A percentile compares a stretch with the other conserved stretches of the same genome.
phyloP scores from a whole-genome alignment of 1,140 invertebrate species.

The Solen grandis region DNA sequence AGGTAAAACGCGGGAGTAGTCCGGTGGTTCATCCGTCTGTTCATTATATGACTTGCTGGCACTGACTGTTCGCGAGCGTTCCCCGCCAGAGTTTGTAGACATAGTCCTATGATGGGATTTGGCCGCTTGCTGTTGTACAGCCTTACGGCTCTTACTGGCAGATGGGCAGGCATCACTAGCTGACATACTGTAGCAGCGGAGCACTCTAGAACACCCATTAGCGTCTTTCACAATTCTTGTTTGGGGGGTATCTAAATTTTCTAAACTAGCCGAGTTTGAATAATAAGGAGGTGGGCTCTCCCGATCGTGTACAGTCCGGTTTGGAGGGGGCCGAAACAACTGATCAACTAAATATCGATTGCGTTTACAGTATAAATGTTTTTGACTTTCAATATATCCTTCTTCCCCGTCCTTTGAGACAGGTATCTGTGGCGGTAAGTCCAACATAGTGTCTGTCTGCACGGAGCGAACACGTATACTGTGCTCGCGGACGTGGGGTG shows the following conservation, averaged over 20 bases:
- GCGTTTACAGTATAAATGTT: slow-evolving; percentile 84
- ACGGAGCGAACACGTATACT: slow-evolving; percentile 84
- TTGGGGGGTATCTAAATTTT: slow-evolving; percentile 57
- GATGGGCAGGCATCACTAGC: slow-evolving; percentile 18
- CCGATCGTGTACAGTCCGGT: slow-evolving; percentile 86
- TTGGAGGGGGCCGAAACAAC: slow-evolving; percentile 87
- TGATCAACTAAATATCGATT: slow-evolving; percentile 87
- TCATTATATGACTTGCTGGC: slow-evolving; percentile 14
- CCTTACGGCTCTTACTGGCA: slow-evolving; percentile 28
- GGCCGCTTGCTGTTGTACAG: slow-evolving; percentile 8
- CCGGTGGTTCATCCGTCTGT: slow-evolving; percentile 41
- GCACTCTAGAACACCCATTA: slow-evolving; percentile 50
- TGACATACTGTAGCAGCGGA: slow-evolving; percentile 58
- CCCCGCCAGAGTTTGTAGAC: slow-evolving; percentile 47
- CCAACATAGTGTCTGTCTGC: slow-evolving; percentile 85
- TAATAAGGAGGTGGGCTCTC: slow-evolving; percentile 86
- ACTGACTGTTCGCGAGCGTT: slow-evolving; percentile 15
- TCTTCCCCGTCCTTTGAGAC: slow-evolving; percentile 87
- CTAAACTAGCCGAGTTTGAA: slow-evolving; percentile 78
- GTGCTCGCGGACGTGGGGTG: slow-evolving; percentile 83
- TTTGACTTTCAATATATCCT: slow-evolving; percentile 84
- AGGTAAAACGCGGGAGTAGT: slow-evolving; percentile 33
- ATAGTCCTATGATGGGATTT: slow-evolving; percentile 48
- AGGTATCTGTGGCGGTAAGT: slow-evolving; percentile 86
- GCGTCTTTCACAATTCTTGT: slow-evolving; percentile 45